Base-by-base conservation (phyloP, 1,140 invertebrate species). In the Andricus grossulariae region DNA sequence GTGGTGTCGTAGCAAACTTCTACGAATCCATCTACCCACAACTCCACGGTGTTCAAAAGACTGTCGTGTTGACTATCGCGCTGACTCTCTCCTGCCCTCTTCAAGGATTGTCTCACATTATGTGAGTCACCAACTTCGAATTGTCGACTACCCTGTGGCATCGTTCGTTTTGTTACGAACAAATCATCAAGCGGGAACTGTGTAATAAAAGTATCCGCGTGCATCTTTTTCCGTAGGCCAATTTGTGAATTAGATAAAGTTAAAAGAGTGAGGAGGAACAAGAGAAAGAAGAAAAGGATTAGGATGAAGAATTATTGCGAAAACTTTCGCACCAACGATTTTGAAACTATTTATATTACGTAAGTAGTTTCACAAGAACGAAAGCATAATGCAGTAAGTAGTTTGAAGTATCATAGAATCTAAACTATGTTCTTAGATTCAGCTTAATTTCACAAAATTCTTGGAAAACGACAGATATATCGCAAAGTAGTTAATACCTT, bases 1-100 rank as follows among this genome's bases (percentile, higher is more conserved):
- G 92, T 92, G 91, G 88, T 92, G 79, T 92, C 92, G 90, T 92
- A 92, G 92, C 91, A 89, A 87, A 91, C 81, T 88, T 90, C 86
- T 85, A 85, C 82, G 73, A 83, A 89, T 76, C 84, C 87, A 81
- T 86, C 88, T 85, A 85, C 89, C 87, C 87, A 91, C 89, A 88
- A 90, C 87, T 85, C 88, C 84, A 88, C 91, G 90, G 91, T 92
- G 90, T 92, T 91, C 90, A 92, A 92, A 91, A 91, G 89, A 90
- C 87, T 91, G 87, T 91, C 85, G 82, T 89, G 86, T 89, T 90
- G 88, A 90, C 86, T 87, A 83, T 89, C 86, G 79, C 86, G 86
- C 82, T 86, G 86, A 87, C 83, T 85, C 83, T 85, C 84, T 83
- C 82, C 80, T 85, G 81, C 83, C 86, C 84, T 77, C 71, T 85